phyloP scores from a whole-genome alignment of 2,797 vertebrate species.

The Chelmon rostratus region DNA sequence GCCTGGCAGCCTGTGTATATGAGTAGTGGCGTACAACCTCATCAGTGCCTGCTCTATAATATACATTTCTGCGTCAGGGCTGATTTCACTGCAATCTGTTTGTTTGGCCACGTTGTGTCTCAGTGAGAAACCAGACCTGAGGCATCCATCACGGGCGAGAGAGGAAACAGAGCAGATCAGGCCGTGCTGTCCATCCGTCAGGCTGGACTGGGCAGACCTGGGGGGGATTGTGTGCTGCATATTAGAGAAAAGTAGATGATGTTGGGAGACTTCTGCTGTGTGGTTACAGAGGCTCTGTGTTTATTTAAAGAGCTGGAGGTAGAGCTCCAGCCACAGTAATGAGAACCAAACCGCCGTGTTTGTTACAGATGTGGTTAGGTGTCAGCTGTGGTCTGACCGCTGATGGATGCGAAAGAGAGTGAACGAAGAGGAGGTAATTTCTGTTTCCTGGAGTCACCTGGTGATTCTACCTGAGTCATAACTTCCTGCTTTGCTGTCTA shows the following conservation, averaged over 20 bases:
- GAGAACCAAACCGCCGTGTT: slow-evolving; percentile 81
- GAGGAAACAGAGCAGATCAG: slow-evolving; percentile 77
- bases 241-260: slow-evolving; percentile 68
- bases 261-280: slow-evolving; percentile 69
- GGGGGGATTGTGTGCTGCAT: slow-evolving; percentile 49
- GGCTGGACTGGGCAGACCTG: slow-evolving; percentile 67
- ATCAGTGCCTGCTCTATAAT: slow-evolving; percentile 65
- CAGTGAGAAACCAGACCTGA: slow-evolving; percentile 75
- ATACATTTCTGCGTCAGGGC: slow-evolving; percentile 69
- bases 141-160: slow-evolving; percentile 74
- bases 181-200: slow-evolving; percentile 75
- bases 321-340: slow-evolving; percentile 74
- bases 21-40: slow-evolving; percentile 43
- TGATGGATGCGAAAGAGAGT: slow-evolving; percentile 58
- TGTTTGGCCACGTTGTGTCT: slow-evolving; percentile 81
- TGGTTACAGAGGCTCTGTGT: slow-evolving; percentile 71
- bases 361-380: slow-evolving; percentile 79
- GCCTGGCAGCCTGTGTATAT: slow-evolving; percentile 43
- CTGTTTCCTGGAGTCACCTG: slow-evolving; percentile 57
- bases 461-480: slow-evolving; percentile 54
- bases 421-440: slow-evolving; percentile 44
- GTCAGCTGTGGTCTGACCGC: slow-evolving; percentile 74
- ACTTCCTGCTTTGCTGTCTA: slow-evolving; percentile 21
- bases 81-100: slow-evolving; percentile 82
- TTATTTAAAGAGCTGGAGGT: slow-evolving; percentile 84